A percentile compares a stretch with the other conserved stretches of the same genome.
Conservation (phyloP, 2,797 vertebrate genomes). For the Clamator glandarius region DNA sequence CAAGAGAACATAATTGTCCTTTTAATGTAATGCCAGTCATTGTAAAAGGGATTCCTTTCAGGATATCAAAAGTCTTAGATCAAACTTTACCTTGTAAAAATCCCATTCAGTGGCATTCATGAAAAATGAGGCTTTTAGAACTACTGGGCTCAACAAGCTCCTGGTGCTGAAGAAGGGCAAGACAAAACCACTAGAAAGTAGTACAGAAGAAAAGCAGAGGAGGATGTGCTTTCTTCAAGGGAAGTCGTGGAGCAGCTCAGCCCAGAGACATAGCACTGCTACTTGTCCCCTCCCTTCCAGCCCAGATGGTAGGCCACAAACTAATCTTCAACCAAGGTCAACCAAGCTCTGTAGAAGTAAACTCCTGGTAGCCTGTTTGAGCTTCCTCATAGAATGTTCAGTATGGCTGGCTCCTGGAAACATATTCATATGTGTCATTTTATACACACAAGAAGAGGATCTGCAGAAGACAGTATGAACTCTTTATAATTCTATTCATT, state of each 20-base stretch:
- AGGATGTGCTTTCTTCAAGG: neutral
- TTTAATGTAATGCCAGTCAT: neutral
- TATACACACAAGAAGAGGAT: neutral
- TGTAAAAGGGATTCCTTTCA: neutral
- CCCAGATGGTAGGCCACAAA: neutral
- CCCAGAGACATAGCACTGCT: neutral
- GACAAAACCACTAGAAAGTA: neutral
- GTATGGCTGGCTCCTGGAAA: neutral
- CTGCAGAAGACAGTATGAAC: neutral
- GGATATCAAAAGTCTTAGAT: neutral
- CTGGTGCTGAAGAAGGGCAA: neutral
- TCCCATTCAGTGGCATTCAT: neutral
- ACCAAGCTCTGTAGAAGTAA: neutral
- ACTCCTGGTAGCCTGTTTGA: neutral
- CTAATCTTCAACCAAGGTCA: neutral
- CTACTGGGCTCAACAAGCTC: neutral
- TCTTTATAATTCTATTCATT: neutral
- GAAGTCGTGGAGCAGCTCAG: neutral
- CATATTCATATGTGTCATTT: neutral
- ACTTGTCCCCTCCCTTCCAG: neutral
- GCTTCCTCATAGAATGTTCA: neutral
- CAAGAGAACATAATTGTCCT: neutral
- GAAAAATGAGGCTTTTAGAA: neutral
- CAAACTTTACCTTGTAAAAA: constrained; percentile 10
- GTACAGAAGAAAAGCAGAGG: neutral